A percentile compares a stretch with the other conserved stretches of the same genome.
Conservation (phyloP, 2,113 vertebrate genomes). For the Lipotes vexillifer region DNA sequence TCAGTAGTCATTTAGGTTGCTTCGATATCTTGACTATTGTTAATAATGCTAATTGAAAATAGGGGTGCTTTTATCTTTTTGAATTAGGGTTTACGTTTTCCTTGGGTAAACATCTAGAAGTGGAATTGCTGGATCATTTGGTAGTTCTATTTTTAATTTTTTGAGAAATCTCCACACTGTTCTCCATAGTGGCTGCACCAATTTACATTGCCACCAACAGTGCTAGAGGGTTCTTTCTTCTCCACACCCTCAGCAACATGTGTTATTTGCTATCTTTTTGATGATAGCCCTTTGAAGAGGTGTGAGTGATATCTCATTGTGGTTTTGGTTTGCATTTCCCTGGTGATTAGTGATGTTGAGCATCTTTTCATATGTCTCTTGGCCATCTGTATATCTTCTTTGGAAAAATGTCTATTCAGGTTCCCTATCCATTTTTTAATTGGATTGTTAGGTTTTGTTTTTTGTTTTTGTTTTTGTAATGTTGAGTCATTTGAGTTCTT, state of each 20-base stretch:
- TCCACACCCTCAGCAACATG: neutral
- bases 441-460: no score
- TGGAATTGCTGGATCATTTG: neutral
- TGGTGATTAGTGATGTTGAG: neutral
- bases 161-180: no score
- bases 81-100: neutral
- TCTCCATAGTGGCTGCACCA: neutral
- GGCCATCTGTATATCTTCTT: no score
- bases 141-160: neutral
- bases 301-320: neutral
- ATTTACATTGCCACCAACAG: neutral
- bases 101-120: neutral
- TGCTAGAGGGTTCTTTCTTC: neutral
- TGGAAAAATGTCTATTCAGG: no score
- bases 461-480: no score
- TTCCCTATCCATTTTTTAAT: no score
- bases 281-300: neutral
- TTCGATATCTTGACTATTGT: neutral
- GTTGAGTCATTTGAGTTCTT: no score
- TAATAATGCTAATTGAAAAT: neutral
- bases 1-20: neutral
- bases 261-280: neutral
- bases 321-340: neutral
- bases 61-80: neutral
- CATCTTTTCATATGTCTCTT: neutral